Percentiles rank a stretch among this genome's conserved stretches.
Conservation (phyloP, 2,797 vertebrate species). For the Microctenopoma steveboyesi region DNA sequence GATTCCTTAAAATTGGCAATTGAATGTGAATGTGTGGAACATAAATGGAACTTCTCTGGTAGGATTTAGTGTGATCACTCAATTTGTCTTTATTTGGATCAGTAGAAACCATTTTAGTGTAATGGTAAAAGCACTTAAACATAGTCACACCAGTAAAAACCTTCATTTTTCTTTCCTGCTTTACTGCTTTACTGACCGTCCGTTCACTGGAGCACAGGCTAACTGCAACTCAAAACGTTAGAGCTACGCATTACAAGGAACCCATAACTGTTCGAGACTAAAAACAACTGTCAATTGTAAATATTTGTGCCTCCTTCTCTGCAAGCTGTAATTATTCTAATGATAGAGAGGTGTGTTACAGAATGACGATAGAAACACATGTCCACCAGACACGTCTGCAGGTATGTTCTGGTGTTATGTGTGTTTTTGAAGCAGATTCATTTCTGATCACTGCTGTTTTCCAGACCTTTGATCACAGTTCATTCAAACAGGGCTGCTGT, state of each 20-base stretch:
- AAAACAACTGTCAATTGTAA: background rate
- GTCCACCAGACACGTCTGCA: background rate
- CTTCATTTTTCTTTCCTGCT: background rate
- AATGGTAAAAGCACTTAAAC: no score
- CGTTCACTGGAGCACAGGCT: no score
- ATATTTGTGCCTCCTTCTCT: slow-evolving; percentile 11
- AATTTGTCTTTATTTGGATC: slow-evolving; percentile 17
- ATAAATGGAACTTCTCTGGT: slow-evolving; percentile 18
- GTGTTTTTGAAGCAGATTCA: background rate
- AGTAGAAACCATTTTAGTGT: slow-evolving; percentile 3
- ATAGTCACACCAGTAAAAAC: background rate
- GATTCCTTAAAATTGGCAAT: slow-evolving; percentile 13
- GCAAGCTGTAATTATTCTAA: background rate
- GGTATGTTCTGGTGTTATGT: background rate
- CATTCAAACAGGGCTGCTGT: background rate
- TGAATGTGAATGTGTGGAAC: slow-evolving; percentile 1
- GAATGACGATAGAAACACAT: background rate
- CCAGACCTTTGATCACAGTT: background rate
- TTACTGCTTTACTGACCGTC: no score
- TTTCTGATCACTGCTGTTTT: background rate
- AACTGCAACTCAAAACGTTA: slow-evolving; percentile 35
- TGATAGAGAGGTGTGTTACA: background rate
- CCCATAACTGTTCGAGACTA: background rate
- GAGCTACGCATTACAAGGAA: background rate
- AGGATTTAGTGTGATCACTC: slow-evolving; percentile 12